Conservation (phyloP, 1,140 invertebrate genomes). For the Psix sp. region DNA sequence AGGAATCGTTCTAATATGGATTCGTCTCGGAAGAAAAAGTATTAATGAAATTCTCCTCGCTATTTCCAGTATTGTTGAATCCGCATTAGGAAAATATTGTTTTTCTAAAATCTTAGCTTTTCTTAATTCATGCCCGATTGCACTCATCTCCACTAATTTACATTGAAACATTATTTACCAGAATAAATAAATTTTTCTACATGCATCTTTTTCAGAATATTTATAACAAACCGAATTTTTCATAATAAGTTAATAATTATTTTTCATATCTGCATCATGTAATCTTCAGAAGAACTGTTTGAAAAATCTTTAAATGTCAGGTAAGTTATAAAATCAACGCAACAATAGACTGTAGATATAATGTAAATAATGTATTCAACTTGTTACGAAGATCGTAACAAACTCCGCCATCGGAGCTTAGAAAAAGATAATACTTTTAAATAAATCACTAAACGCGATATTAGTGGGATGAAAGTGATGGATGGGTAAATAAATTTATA, state of each 20-base stretch:
- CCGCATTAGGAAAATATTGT: slow-evolving; percentile 47
- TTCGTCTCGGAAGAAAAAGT: slow-evolving; percentile 45
- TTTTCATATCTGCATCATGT: too few relatives aligned
- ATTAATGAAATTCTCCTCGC: slow-evolving; percentile 57
- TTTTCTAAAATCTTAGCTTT: slow-evolving; percentile 24
- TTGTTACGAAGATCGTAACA: too few relatives aligned
- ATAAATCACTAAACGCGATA: too few relatives aligned
- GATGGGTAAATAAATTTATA: slow-evolving; percentile 46
- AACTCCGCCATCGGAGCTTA: too few relatives aligned
- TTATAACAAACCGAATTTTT: too few relatives aligned
- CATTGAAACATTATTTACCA: slow-evolving; percentile 16
- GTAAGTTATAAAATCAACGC: too few relatives aligned
- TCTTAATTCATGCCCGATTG: slow-evolving; percentile 8
- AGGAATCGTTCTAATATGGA: slow-evolving; percentile 55
- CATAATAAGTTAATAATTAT: too few relatives aligned
- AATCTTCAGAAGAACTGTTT: too few relatives aligned
- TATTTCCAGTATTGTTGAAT: slow-evolving; percentile 28
- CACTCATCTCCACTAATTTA: slow-evolving; percentile 20
- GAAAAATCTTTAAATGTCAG: too few relatives aligned
- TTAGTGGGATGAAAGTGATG: slow-evolving; percentile 22
- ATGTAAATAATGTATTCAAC: too few relatives aligned
- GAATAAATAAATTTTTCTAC: background rate
- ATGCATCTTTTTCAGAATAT: background rate
- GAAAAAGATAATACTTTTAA: too few relatives aligned
- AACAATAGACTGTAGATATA: too few relatives aligned